A percentile compares a stretch with the other conserved stretches of the same genome.
These are phyloP conservation scores for Piaya cayana DNA, from an alignment of 2,113 vertebrate species.

Conservation along the genomic window DNA sequence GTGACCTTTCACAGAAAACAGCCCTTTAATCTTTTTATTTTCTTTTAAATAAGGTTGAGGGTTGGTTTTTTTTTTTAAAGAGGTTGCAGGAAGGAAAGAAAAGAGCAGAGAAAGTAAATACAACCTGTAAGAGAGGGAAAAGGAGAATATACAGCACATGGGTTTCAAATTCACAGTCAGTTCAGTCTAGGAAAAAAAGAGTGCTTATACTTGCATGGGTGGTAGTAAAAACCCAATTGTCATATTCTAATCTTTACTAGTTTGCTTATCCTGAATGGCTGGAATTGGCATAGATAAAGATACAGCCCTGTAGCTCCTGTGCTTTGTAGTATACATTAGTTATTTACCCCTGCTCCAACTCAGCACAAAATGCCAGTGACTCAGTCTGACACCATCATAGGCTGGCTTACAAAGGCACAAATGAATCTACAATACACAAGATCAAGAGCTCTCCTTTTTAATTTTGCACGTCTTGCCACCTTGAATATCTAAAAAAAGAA, in stretches of 20 bases:
- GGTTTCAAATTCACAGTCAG: background rate
- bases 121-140: rapidly evolving
- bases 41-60: background rate
- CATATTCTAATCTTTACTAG: background rate
- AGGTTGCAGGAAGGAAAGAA: no score
- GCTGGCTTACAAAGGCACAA: background rate
- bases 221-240: background rate
- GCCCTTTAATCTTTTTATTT: background rate
- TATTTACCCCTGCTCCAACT: background rate
- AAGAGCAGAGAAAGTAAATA: background rate
- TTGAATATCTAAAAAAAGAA: background rate
- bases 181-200: background rate
- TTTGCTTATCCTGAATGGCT: background rate
- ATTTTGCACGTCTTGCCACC: background rate
- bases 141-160: background rate
- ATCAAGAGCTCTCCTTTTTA: background rate
- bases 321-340: background rate
- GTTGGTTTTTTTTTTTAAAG: no score
- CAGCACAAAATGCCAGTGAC: background rate
- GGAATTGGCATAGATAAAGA: background rate
- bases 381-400: background rate
- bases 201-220: background rate
- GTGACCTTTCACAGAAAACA: background rate
- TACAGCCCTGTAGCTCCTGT: background rate
- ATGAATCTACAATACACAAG: background rate